phyloP scores from a whole-genome alignment of 2,888 invertebrate species.

The Galerucella calmariensis region DNA sequence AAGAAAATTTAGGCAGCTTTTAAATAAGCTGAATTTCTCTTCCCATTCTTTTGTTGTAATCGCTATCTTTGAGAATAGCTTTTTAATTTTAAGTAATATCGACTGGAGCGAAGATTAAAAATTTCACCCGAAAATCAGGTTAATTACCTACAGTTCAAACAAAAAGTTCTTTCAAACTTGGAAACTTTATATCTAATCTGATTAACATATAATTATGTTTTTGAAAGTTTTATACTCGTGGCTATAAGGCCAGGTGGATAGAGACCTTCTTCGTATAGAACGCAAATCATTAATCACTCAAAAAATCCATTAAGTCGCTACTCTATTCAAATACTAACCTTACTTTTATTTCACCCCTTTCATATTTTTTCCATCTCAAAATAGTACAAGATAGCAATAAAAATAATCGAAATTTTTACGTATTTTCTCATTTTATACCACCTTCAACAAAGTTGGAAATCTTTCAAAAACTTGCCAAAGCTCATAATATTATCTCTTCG shows the following conservation, averaged over 20 bases:
- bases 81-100: slow-evolving; percentile 20
- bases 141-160: slow-evolving; percentile 27
- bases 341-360: too few species aligned
- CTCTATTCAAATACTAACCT: background rate
- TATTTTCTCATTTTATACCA: too few species aligned
- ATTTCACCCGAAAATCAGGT: slow-evolving; percentile 21
- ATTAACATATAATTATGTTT: slow-evolving; percentile 40
- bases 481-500: too few species aligned
- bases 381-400: too few species aligned
- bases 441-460: too few species aligned
- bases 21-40: background rate
- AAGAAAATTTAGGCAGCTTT: background rate
- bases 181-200: slow-evolving; percentile 35
- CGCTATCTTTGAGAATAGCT: background rate
- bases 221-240: slow-evolving; percentile 24
- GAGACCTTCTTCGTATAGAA: background rate
- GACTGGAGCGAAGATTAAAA: slow-evolving; percentile 16
- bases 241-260: background rate
- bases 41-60: background rate
- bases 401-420: too few species aligned
- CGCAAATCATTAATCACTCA: slow-evolving; percentile 26
- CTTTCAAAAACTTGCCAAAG: too few species aligned
- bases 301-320: slow-evolving; percentile 20
- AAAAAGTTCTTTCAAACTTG: slow-evolving; percentile 22
- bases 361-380: too few species aligned